These are phyloP conservation scores for Scaptomyza cyrtandrae DNA, from an alignment of 2,888 invertebrate genomes.

Conservation along the genomic window DNA sequence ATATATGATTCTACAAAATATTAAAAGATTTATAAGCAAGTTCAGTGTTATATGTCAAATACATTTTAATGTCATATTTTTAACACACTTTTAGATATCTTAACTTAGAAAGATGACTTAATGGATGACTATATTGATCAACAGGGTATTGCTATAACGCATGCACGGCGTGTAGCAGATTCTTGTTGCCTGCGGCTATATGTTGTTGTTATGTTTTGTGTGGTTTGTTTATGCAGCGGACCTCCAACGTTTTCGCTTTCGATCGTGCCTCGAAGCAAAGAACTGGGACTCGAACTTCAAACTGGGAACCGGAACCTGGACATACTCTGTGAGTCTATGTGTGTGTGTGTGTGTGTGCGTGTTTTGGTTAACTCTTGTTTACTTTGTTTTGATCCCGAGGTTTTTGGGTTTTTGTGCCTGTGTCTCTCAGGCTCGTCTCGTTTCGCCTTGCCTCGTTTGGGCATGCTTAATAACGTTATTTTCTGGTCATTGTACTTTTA, in stretches of 20 bases:
- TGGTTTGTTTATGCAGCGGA: conserved; percentile 54
- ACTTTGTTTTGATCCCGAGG: conserved; percentile 78
- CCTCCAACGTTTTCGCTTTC: conserved; percentile 80
- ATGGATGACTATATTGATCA: neutral
- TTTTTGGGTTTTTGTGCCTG: conserved; percentile 50
- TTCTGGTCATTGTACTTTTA: conserved; percentile 82
- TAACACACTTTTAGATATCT: no score
- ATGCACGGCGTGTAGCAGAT: neutral
- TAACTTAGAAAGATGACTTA: no score
- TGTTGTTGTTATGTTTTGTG: conserved; percentile 19
- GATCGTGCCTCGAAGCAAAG: conserved; percentile 51
- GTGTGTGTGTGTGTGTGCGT: conserved; percentile 36
- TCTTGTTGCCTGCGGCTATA: conserved; percentile 17
- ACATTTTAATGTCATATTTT: no score
- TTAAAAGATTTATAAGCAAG: no score
- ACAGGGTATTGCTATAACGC: conserved; percentile 15
- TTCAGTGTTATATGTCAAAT: no score
- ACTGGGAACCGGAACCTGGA: conserved; percentile 15
- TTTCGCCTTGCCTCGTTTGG: conserved; percentile 1
- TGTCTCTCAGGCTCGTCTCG: conserved; percentile 19
- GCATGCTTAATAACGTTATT: conserved; percentile 77
- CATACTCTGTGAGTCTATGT: conserved; percentile 5
- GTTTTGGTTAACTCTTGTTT: conserved; percentile 62
- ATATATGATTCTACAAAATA: no score
- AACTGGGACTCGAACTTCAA: conserved; percentile 31